These are phyloP conservation scores for Cavia aperea DNA, from an alignment of 2,113 vertebrate species.

Conservation along the genomic window DNA sequence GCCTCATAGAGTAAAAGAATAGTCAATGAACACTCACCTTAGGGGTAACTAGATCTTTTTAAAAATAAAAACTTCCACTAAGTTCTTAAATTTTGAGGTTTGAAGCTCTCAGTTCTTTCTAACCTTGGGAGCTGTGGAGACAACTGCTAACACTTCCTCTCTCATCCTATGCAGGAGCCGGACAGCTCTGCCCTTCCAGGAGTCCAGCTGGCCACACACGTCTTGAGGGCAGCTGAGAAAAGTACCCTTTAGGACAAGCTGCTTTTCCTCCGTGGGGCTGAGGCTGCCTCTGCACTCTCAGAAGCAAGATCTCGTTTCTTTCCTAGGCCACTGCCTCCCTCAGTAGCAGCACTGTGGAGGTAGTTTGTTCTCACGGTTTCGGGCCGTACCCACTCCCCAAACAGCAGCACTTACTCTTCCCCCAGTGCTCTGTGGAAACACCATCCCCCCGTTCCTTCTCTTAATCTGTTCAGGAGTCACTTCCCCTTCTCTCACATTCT, in stretches of 20 bases:
- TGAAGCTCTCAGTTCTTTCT: background rate
- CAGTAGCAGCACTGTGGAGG: background rate
- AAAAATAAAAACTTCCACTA: background rate
- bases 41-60: background rate
- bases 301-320: background rate
- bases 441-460: background rate
- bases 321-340: background rate
- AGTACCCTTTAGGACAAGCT: background rate
- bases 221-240: background rate
- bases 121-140: background rate
- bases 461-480: background rate
- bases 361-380: background rate
- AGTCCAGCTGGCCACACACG: background rate
- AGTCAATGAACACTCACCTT: background rate
- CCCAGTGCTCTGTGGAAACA: background rate
- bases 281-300: background rate
- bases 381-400: background rate
- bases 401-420: background rate
- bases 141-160: background rate
- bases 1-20: background rate
- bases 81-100: background rate
- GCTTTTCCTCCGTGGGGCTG: background rate
- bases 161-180: background rate
- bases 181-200: background rate
- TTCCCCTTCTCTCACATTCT: background rate